Evolutionary conservation across 2,797 vertebrate species (phyloP).

Genomic region (Nannoperca australis): DNA sequence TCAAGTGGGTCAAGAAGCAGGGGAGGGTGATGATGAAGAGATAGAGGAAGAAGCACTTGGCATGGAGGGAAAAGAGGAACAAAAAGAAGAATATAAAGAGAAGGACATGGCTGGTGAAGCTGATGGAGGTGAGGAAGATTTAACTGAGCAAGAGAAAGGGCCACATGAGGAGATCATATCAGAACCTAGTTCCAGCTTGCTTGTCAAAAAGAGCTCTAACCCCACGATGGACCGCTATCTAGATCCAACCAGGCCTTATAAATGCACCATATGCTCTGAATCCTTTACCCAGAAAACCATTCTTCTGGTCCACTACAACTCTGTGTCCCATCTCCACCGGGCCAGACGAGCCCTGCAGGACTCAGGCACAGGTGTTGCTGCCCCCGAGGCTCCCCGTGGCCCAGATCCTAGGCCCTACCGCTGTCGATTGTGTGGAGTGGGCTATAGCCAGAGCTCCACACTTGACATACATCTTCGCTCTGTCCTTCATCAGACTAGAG

Average conservation of each 20-base stretch:
- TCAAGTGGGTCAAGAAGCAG: slow-evolving; percentile 78
- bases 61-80: slow-evolving; percentile 75
- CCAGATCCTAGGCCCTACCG: slow-evolving; percentile 97
- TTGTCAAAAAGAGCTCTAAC: slow-evolving; percentile 92
- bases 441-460: slow-evolving; percentile 99
- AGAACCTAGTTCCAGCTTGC: slow-evolving; percentile 89
- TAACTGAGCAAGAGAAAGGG: slow-evolving; percentile 89
- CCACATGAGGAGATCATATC: slow-evolving; percentile 90
- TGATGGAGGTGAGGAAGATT: slow-evolving; percentile 89
- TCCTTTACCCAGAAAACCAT: slow-evolving; percentile 99
- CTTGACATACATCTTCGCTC: slow-evolving; percentile 99
- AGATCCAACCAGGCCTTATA: slow-evolving; percentile 97
- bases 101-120: slow-evolving; percentile 76
- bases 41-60: slow-evolving; percentile 65
- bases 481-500: slow-evolving; percentile 98
- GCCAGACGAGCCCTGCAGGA: slow-evolving; percentile 96
- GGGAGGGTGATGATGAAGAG: slow-evolving; percentile 79
- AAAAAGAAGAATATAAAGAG: slow-evolving; percentile 89
- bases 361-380: slow-evolving; percentile 85
- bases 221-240: slow-evolving; percentile 98
- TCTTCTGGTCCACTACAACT: slow-evolving; percentile 98
- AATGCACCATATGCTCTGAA: slow-evolving; percentile 98
- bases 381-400: slow-evolving; percentile 91
- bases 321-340: slow-evolving; percentile 97
- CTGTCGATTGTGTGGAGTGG: slow-evolving; percentile 95